phyloP scores from a whole-genome alignment of 1,140 invertebrate genomes.

The Caerostris darwini region DNA sequence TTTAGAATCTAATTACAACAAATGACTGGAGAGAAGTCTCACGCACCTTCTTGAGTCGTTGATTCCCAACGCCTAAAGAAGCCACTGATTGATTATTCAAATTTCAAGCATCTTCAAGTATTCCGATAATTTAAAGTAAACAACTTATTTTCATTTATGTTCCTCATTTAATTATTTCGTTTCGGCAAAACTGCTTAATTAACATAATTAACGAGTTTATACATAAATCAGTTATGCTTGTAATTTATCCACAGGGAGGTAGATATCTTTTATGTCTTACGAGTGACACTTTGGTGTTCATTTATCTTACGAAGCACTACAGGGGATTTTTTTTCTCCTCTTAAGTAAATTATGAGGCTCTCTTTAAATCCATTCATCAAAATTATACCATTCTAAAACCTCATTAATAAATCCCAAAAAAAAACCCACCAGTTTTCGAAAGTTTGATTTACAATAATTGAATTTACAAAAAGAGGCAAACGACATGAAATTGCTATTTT shows the following conservation, averaged over 20 bases:
- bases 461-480: background rate
- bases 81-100: constrained; percentile 13
- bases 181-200: constrained; percentile 15
- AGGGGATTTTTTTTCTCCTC: background rate
- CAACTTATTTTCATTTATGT: constrained; percentile 23
- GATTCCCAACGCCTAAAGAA: background rate
- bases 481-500: background rate
- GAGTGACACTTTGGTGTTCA: constrained; percentile 1
- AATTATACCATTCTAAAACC: background rate
- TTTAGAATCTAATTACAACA: constrained; percentile 16
- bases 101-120: constrained; percentile 7
- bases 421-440: background rate
- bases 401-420: constrained; percentile 18
- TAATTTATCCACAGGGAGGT: background rate
- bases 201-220: constrained; percentile 5
- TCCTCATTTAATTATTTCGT: constrained; percentile 38
- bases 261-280: constrained; percentile 1
- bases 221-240: constrained; percentile 9
- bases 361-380: background rate
- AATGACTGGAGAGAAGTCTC: background rate
- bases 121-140: constrained; percentile 13
- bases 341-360: constrained; percentile 16
- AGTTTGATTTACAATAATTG: background rate
- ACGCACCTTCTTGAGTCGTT: background rate
- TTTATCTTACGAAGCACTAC: background rate